Conservation (phyloP, 2,797 vertebrate genomes). For the Psittacula derbiana region DNA sequence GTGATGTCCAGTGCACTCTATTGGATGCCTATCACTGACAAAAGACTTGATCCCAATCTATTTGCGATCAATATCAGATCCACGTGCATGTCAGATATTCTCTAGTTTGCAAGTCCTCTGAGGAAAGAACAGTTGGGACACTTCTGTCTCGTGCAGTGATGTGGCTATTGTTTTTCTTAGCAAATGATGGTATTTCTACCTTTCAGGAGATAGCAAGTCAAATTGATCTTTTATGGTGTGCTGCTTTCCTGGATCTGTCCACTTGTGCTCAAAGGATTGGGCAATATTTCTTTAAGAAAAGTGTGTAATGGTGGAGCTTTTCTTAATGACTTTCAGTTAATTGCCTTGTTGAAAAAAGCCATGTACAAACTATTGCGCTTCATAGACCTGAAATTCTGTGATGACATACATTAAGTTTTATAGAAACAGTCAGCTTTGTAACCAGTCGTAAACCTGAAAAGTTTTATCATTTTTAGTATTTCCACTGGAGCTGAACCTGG, state of each 20-base stretch:
- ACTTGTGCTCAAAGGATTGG: not conserved
- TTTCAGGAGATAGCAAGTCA: not conserved
- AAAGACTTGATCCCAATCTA: not conserved
- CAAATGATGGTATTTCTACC: not conserved
- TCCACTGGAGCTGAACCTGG: not conserved
- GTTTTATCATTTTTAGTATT: not conserved
- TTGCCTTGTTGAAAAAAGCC: not conserved
- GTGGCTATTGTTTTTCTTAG: not conserved
- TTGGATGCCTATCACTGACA: not conserved
- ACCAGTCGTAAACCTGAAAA: not conserved
- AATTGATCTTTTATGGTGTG: not conserved
- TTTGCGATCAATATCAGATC: not conserved
- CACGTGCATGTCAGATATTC: not conserved
- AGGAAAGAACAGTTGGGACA: not conserved
- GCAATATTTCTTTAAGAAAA: not conserved
- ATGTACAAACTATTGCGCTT: not conserved
- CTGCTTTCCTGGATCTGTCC: not conserved
- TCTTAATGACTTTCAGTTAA: not conserved
- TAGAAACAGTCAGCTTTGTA: not conserved
- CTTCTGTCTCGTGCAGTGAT: not conserved
- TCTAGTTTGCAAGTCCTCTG: not conserved
- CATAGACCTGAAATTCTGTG: not conserved
- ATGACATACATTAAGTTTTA: not conserved
- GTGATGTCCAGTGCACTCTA: not conserved
- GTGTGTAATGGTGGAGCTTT: not conserved